Evolutionary conservation across 2,797 vertebrate genomes (phyloP), one percentile per base, ranked within the genome.

Genomic region (Pipistrellus kuhlii): DNA sequence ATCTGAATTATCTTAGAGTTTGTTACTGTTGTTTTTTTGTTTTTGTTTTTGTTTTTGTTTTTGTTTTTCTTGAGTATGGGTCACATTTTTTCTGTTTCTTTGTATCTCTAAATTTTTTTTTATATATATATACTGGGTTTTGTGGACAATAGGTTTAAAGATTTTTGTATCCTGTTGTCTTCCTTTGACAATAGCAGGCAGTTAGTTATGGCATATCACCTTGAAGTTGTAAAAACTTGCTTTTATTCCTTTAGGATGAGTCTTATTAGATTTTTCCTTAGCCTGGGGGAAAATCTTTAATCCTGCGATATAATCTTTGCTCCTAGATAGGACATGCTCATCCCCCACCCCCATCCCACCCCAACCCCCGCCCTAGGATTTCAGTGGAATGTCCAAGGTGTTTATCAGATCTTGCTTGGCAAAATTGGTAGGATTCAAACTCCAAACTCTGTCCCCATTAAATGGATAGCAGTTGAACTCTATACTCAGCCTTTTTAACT

Each of bases 251-350:
- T 87, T 68, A 55, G 25, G 13, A n/a, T 35, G 46, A 27, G 14
- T 51, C 46, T 95, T 6, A 64, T 93, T 66, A 69, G 30, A 53
- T 71, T 94, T 91, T 71, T 66, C 46, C n/a, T 77, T 71, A 77
- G 32, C 30, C 12, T 64, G 14, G 57, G 17, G 41, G 32, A 51
- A 51, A 48, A 23, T 68, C 6, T 71, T 96, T 59, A 68, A 53
- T 76, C 25, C n/a, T 76, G 25, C 23, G 25, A 25, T 15, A 27
- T 20, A 69, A 15, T 25, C 20, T 71, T 53, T 75, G 38, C 20
- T 82, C 41, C 5, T 73, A 48, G 12, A 1, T 73, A 21, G 57
- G 38, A 77, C 1, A 32, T 30, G 57, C 12, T 59, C 25, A 1
- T 12, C n/a, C 17, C 17, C 64, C 5, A 7, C 13, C 62, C 25